Base-by-base conservation (phyloP, 2,888 invertebrate genomes). In the Liodrosophila aerea region DNA sequence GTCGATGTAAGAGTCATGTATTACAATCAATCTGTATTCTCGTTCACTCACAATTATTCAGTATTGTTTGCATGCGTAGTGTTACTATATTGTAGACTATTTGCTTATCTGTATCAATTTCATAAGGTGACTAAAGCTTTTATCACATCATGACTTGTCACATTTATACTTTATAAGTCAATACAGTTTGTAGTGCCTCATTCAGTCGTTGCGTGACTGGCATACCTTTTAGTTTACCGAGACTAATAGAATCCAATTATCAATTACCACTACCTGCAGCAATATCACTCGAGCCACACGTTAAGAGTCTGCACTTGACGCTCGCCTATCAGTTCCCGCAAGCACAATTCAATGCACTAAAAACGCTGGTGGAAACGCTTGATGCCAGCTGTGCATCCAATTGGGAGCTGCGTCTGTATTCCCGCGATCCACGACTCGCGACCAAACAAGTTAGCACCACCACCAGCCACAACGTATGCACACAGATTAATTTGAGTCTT, bases 401-500 rank as follows among this genome's bases (percentile, higher is more conserved):
- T 80, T 97, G 97, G 97, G 96, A 97, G 89, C 90, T 97, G 37
- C 92, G 96, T 52, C 91, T 97, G 4, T 97, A 97, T 89, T 97
- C 97, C 0, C 92, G 96, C 65, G 97, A 97, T 89, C 92, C 94
- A 7, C 91, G 95, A 68, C 92, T 96, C 74, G 92, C 93, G 66
- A 93, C 93, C 47, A 94, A 94, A 89, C 94, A 93, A 91, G 92
- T 93, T 80, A 71, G 73, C 66, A 59, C 56, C 13, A 8, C 9
- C 7, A 7, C 3, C 11, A 5, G 0, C 1, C 12, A 51, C 3
- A 40, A 56, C 22, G 11, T 54, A 49, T 9, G 9, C 31, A 46
- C 7, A 15, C 3, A 27, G 2, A 22, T n/a, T 2, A n/a, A n/a
- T n/a, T n/a, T n/a, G n/a, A n/a, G 0, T 12, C 0, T 43, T 13